These are phyloP conservation scores for Alcis repandata DNA, from an alignment of 2,888 invertebrate genomes.

Conservation along the genomic window DNA sequence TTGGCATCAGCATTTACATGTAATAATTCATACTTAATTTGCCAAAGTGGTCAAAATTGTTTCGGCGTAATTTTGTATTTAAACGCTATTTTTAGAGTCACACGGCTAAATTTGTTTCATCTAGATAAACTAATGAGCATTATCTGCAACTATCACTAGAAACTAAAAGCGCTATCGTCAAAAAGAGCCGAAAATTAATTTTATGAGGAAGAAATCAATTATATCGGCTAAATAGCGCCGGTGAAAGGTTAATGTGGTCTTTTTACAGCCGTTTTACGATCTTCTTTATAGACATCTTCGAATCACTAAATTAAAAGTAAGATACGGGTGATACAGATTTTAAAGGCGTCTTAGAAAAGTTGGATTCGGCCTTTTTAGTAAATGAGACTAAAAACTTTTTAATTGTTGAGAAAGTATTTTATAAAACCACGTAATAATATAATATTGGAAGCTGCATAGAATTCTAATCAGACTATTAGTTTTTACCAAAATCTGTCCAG, in stretches of 20 bases:
- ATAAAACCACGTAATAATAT: background rate
- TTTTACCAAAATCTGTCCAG: slow-evolving; percentile 47
- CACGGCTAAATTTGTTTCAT: background rate
- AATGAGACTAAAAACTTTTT: background rate
- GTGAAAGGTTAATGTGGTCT: slow-evolving; percentile 78
- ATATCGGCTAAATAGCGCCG: slow-evolving; percentile 67
- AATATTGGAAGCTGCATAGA: slow-evolving; percentile 10
- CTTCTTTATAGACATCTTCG: slow-evolving; percentile 68
- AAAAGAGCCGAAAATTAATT: slow-evolving; percentile 54
- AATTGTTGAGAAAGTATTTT: background rate
- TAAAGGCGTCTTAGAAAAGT: slow-evolving; percentile 27
- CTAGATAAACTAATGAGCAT: background rate
- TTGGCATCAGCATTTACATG: too few relatives aligned
- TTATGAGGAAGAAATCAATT: slow-evolving; percentile 70
- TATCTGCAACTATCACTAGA: slow-evolving; percentile 7
- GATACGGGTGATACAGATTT: slow-evolving; percentile 55
- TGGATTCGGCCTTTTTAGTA: background rate
- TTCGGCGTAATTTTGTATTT: too few relatives aligned
- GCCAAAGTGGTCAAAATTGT: too few relatives aligned
- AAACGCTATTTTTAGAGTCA: background rate
- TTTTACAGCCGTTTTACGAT: slow-evolving; percentile 75
- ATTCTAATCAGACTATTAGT: slow-evolving; percentile 42
- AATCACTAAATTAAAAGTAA: slow-evolving; percentile 76
- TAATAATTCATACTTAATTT: too few relatives aligned
- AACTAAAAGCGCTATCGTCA: slow-evolving; percentile 14